Evolutionary conservation across 1,140 invertebrate genomes (phyloP), one percentile per base, ranked within the genome.

Genomic region (Drosophila prosaltans): DNA sequence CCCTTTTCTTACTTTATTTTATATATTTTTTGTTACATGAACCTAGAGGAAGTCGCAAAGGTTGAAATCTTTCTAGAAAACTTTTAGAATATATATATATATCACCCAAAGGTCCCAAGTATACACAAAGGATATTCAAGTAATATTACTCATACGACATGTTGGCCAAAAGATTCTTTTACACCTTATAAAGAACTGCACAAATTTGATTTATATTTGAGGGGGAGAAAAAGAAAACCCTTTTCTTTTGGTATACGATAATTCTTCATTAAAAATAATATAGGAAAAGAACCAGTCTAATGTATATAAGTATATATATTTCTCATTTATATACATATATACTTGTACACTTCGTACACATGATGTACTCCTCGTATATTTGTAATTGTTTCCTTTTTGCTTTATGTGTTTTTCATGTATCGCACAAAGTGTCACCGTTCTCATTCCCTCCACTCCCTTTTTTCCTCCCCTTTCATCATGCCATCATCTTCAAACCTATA

Each of bases 361-460:
- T 51, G 21, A 51, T 51, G 45, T 51, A 51, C 45, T 51, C 45
- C 45, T 51, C 45, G 45, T 51, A 51, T 51, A 70, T 86, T 76
- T 86, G 78, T 85, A 85, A 85, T 85, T 85, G 81, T 85, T 85
- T 85, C 82, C 82, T 85, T 78, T 68, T 78, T 78, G 81, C 82
- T 81, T 81, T 86, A 81, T 80, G 81, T 86, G 81, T 85, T 78
- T 75, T 70, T 75, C 81, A 86, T 81, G 78, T 75, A 70, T 69
- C 70, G 77, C 68, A 79, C 64, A 80, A 73, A 81, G 81, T 83
- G 81, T 83, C 81, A 71, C 60, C 72, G 9, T 16, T 11, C 54
- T 21, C 9, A 10, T 4, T 16, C 16, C 16, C 16, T 16, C 16
- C 16, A 16, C 16, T 16, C 16, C 16, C 16, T 16, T 16, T 16